Evolutionary conservation across 2,797 vertebrate genomes (phyloP), one percentile per base, ranked within the genome.

Genomic region (Mormyrus hasselquistii): DNA sequence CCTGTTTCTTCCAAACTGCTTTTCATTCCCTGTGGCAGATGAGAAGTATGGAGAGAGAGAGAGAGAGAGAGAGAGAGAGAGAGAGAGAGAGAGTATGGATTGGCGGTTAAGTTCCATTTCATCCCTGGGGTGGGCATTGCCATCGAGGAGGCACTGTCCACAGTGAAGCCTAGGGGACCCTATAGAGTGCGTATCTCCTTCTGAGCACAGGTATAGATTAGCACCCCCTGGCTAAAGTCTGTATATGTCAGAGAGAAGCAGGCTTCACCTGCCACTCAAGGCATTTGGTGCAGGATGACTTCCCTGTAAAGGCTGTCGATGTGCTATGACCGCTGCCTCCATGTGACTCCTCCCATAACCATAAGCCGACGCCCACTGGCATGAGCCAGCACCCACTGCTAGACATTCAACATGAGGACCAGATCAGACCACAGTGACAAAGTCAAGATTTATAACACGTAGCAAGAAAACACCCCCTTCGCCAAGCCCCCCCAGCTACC

Each of bases 21-120:
- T 87, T 57, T 87, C 85, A 87, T 87, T 52, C 29, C 50, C 25
- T 34, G 34, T 41, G 53, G 53, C 85, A 87, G 85, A 57, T 87
- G 85, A 87, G 25, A 87, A 34, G 65, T 73, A 73, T 14, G 65
- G 52, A 86, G 85, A 41, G 65, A 69, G 2, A 62, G 49, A 86
- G 25, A 86, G 83, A 53, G 59, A 62, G n/a, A n/a, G n/a, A n/a
- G n/a, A n/a, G 22, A 65, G 62, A 25, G 49, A 57, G 52, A 86
- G 29, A 47, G 44, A 44, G 44, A 44, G 44, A 44, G 38, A 41
- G 44, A 22, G n/a, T 87, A 87, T 87, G 85, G 85, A 87, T 57
- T 41, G 16, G 50, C 1, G 25, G 52, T 87, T 41, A 59, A 87
- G 50, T 53, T 87, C 85, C 25, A 38, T 87, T 87, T 87, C 25